Conservation (phyloP, 2,113 vertebrate species). For the Acrocephalus kingi region DNA sequence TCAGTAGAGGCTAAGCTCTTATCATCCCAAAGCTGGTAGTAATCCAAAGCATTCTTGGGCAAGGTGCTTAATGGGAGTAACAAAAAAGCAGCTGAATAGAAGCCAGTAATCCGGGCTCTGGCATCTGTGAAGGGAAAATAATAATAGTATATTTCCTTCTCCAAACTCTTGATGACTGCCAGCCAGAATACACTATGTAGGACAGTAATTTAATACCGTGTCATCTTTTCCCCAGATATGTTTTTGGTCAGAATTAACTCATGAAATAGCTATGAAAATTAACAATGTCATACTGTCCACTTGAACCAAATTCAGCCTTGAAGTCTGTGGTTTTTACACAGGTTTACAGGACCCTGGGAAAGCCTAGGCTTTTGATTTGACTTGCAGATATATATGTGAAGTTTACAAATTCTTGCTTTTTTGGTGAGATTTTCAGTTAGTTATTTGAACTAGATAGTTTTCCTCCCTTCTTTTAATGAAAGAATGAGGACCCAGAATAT, state of each 20-base stretch:
- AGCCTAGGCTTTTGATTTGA: not conserved
- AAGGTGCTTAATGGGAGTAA: slow-evolving; percentile 9
- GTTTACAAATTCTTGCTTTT: not conserved
- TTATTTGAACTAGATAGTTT: not conserved
- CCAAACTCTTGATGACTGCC: not conserved
- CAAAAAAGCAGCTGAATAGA: slow-evolving; percentile 4
- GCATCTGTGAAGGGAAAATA: not conserved
- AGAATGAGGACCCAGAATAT: not conserved
- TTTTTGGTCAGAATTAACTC: slow-evolving; percentile 13
- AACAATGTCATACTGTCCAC: not conserved
- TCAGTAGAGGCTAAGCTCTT: not conserved
- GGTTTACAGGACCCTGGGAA: not conserved
- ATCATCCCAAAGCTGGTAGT: not conserved
- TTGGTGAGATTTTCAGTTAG: not conserved
- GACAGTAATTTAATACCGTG: not conserved
- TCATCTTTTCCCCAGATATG: slow-evolving; percentile 18
- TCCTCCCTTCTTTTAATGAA: not conserved
- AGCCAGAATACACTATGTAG: not conserved
- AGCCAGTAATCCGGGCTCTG: not conserved
- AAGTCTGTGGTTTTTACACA: not conserved
- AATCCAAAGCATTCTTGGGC: not conserved
- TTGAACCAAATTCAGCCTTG: not conserved
- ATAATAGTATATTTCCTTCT: slow-evolving; percentile 24
- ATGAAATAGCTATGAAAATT: not conserved
- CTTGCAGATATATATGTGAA: not conserved